Evolutionary conservation across 2,888 invertebrate genomes (phyloP), one percentile per base, ranked within the genome.

Genomic region (Mythimna pallens): DNA sequence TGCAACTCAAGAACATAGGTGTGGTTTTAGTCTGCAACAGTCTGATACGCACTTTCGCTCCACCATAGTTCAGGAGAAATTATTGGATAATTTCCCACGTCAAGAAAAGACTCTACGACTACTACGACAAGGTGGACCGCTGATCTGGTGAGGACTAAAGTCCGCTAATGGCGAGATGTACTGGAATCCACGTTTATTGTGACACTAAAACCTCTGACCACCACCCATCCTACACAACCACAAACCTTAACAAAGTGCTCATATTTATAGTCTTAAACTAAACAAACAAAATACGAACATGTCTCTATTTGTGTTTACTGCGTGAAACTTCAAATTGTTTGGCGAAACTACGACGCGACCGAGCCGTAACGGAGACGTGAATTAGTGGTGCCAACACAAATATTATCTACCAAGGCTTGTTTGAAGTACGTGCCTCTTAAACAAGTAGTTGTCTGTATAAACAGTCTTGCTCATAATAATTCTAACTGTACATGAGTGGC

Each of bases 311-410:
- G 77, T 88, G 79, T 88, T 86, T 81, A 78, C 71, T 55, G 58
- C 70, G 76, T 69, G 81, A 73, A 85, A 87, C 86, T 85, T 86
- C 76, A 83, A 89, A 88, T 85, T 87, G 89, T 90, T 90, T 70
- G 86, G 88, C 83, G 85, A 84, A 87, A 86, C 81, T 71, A 82
- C 86, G 83, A 85, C 84, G 80, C 78, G 73, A 62, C 79, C 69
- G 77, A 81, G 67, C 74, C 72, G 72, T 82, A 78, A 82, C 78
- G 76, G 80, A 82, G 85, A 76, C 34, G 78, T 74, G 86, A 88
- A 89, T 91, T 91, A 92, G 88, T 80, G 86, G 82, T 69, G 78
- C 72, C 75, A 90, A 90, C 87, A 86, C 88, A 90, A 92, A 91
- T 90, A 90, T 90, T 88, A 88, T 88, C 80, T 80, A 67, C 74